phyloP scores from a whole-genome alignment of 2,113 vertebrate species.

The Euleptes europaea region DNA sequence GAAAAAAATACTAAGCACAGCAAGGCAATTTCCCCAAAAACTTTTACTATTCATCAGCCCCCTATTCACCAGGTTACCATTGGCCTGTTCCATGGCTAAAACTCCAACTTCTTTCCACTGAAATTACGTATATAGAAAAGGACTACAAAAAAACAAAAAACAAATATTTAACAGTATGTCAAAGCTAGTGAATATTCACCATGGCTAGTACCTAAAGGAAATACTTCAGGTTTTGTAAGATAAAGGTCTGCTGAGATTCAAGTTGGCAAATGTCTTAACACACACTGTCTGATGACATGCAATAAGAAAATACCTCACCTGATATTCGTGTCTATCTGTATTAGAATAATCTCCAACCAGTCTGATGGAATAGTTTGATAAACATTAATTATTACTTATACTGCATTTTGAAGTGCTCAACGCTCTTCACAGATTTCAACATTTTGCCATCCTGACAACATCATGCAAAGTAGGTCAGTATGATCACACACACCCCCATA shows the following conservation, averaged over 20 bases:
- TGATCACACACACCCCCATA: not conserved
- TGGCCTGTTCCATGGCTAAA: not conserved
- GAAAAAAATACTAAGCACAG: not conserved
- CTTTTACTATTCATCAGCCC: not conserved
- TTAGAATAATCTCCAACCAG: too few species aligned
- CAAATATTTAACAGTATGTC: too few species aligned
- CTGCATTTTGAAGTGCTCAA: conserved; percentile 40
- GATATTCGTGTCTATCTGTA: too few species aligned
- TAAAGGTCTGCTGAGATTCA: not conserved
- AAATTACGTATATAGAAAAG: not conserved
- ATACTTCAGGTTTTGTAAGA: not conserved
- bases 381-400: too few species aligned
- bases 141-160: not conserved
- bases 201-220: not conserved
- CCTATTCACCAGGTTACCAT: too few species aligned
- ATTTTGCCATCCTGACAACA: conserved; percentile 50
- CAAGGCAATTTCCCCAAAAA: not conserved
- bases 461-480: conserved; percentile 42
- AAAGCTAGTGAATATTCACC: not conserved
- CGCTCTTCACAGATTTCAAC: conserved; percentile 61
- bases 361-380: too few species aligned
- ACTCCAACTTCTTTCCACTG: not conserved
- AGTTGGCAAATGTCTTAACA: too few species aligned
- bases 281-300: too few species aligned
- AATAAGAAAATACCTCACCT: too few species aligned